Percentiles rank a stretch among this genome's conserved stretches.
These are phyloP conservation scores for Petrocephalus microphthalmus DNA, from an alignment of 2,113 vertebrate species.

Conservation along the genomic window DNA sequence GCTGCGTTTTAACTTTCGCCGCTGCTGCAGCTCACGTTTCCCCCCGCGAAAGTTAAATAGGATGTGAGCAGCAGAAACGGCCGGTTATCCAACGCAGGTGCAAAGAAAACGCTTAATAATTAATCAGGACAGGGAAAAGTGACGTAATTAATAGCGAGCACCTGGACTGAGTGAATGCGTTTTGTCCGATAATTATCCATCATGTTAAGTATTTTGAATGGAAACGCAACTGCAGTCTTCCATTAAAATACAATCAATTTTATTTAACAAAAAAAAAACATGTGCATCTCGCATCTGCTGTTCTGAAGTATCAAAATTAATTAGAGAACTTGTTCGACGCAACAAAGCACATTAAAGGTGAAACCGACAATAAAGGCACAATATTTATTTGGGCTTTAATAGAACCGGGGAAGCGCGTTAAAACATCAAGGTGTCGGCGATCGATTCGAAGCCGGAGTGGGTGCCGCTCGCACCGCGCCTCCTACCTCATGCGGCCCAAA, in stretches of 20 bases:
- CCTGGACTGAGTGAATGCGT: conserved; percentile 12
- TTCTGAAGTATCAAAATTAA: background rate
- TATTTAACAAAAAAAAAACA: background rate
- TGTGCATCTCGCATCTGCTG: background rate
- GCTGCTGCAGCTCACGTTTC: background rate
- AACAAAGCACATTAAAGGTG: background rate
- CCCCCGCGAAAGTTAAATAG: conserved; percentile 5
- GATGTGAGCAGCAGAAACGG: conserved; percentile 12
- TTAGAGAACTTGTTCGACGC: background rate
- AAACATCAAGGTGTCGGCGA: background rate
- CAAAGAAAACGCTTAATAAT: conserved; percentile 15
- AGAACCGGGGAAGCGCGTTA: background rate
- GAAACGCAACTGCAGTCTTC: background rate
- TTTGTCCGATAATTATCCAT: conserved; percentile 16
- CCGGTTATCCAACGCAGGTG: conserved; percentile 15
- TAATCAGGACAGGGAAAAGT: conserved; percentile 15
- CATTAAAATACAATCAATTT: conserved; percentile 15
- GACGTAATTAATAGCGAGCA: conserved; percentile 9
- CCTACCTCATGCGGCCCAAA: background rate
- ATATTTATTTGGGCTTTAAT: background rate
- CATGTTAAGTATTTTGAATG: conserved; percentile 4
- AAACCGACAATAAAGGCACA: background rate
- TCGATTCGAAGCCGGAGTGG: background rate
- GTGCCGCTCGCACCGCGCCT: background rate
- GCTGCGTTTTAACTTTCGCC: conserved; percentile 1